Evolutionary conservation across 2,888 invertebrate genomes (phyloP), one percentile per base, ranked within the genome.

Genomic region (Carterocephalus palaemon): DNA sequence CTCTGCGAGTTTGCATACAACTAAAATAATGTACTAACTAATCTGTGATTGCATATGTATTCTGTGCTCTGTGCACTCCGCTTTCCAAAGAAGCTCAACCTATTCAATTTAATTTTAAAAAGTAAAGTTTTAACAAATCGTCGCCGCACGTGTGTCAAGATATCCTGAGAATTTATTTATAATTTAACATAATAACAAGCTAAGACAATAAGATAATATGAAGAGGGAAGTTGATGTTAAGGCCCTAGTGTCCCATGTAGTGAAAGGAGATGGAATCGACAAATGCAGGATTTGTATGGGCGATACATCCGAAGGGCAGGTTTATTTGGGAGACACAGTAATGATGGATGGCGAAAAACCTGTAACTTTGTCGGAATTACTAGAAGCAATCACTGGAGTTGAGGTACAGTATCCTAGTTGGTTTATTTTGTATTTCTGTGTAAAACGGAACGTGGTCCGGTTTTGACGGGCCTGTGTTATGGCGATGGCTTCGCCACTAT

Each of bases 281-380:
- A 79, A 70, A 72, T 86, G 85, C 55, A 67, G 85, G 58, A 85
- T 85, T 54, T 86, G 86, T 52, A 75, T 86, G 81, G 84, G 85
- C 1, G 84, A 82, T 42, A 85, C 86, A 0, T 62, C 74, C 1
- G 81, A 85, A 50, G 86, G 86, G 2, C 83, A 80, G 61, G 84
- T 86, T 15, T 75, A 75, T 51, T 70, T 86, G 23, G 73, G 74
- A 43, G 86, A 86, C 49, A 84, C 85, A 1, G 84, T 86, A 2
- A 78, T 85, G 80, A 70, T 78, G 71, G 82, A 84, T 22, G 83
- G 76, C 17, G 84, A 84, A 19, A 75, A 70, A 51, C 67, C 81
- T 8, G 72, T 85, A 15, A 78, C 83, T 1, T 68, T 86, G 5
- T 71, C 83, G 17, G 85, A 86, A 38, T 59, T 85, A 22, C 58